Evolutionary conservation across 2,888 invertebrate species (phyloP), one percentile per base, ranked within the genome.

Genomic region (Lagria hirta): DNA sequence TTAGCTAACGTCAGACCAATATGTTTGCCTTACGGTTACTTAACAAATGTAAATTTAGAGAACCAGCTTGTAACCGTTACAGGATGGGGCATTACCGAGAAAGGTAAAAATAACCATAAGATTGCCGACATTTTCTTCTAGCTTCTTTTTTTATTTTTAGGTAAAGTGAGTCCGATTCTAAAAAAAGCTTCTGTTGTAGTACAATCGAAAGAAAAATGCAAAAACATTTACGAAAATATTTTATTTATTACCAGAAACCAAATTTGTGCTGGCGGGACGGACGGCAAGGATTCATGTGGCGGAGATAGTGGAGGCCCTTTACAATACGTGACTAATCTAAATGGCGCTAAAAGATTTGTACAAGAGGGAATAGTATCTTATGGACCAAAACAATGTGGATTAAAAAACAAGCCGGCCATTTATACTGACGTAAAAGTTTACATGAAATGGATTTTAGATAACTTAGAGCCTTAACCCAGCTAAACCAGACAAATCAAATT

Each of bases 61-160:
- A 76, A 76, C 3, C 68, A 68, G 51, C 71, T 74, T 55, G 77
- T 80, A 51, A 75, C 80, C 29, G 83, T 84, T 1, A 82, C 85
- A 3, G 88, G 88, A 1, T 88, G 87, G 87, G 87, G 87, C 15
- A 77, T 80, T 53, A 84, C 82, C 20, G 81, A 83, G 65, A 68
- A 68, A 38, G 78, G 83, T 77, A 69, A 73, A 4, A n/a, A n/a
- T n/a, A n/a, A n/a, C n/a, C n/a, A n/a, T n/a, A n/a, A n/a, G n/a
- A n/a, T n/a, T n/a, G n/a, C n/a, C n/a, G n/a, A n/a, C n/a, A n/a
- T n/a, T n/a, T n/a, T n/a, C n/a, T n/a, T n/a, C n/a, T n/a, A n/a
- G n/a, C n/a, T n/a, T n/a, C n/a, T n/a, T n/a, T n/a, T n/a, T n/a
- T n/a, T n/a, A n/a, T n/a, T n/a, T n/a, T 58, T 32, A 68, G 68